Conservation (phyloP, 2,113 vertebrate species). For the Centropus bengalensis region DNA sequence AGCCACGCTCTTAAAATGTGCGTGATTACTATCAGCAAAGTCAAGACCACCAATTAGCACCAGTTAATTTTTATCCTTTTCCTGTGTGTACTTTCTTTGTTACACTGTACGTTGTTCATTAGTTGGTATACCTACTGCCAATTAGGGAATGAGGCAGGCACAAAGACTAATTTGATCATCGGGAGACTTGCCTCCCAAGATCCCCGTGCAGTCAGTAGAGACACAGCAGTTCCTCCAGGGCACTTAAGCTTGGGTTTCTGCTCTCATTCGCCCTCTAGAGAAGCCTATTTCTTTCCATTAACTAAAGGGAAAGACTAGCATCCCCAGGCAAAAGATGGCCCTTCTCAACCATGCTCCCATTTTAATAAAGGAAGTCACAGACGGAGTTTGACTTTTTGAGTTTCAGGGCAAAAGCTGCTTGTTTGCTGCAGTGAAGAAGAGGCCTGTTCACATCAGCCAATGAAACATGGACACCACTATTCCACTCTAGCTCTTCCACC, state of each 20-base stretch:
- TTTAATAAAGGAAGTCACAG: neutral
- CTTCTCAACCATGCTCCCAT: neutral
- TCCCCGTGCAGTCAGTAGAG: neutral
- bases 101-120: neutral
- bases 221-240: neutral
- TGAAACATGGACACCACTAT: rapidly evolving
- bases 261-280: neutral
- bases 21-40: neutral
- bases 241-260: neutral
- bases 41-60: slow-evolving; percentile 8
- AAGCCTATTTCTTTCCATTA: slow-evolving; percentile 3
- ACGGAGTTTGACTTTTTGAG: neutral
- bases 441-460: rapidly evolving
- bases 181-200: neutral
- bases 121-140: neutral
- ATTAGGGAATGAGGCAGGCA: slow-evolving; percentile 15
- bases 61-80: neutral
- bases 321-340: neutral
- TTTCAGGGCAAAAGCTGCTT: neutral
- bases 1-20: neutral
- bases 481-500: neutral
- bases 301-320: neutral
- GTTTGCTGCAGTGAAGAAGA: rapidly evolving
- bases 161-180: slow-evolving; percentile 28
- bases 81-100: neutral